Base-by-base conservation (phyloP, 2,113 vertebrate genomes). In the Pipra filicauda region DNA sequence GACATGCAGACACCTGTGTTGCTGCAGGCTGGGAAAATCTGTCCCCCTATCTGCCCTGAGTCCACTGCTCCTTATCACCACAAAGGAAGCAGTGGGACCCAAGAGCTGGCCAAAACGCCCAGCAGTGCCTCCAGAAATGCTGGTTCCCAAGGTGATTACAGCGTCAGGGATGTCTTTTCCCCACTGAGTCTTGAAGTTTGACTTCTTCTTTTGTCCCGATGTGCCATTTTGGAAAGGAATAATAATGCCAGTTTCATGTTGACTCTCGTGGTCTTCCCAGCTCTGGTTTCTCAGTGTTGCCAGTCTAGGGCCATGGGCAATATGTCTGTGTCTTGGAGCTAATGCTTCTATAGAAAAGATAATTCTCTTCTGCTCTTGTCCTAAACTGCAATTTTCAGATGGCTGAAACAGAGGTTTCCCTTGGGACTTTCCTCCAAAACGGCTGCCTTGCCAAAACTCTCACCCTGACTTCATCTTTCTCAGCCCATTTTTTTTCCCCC, bases 31-130 rank as follows among this genome's bases (percentile, higher is more conserved):
- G 62, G 64, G 52, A 58, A 67, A 66, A 78, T 67, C 74, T 88
- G 27, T 14, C 30, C 46, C 6, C 27, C 30, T 44, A 16, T 27
- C 27, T 51, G 33, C 7, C 2, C 31, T 28, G 26, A 30, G 14
- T 39, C 20, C 0, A 0, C 30, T 1, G 1, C 21, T 41, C 19
- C 37, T 59, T 61, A 15, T 18, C 48, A 28, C 14, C 2, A 5
- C 35, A 51, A 52, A 82, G 41, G 1, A 82, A 78, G 39, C 0
- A 9, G 43, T 0, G 0, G 11, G 33, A 65, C 33, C 8, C 1
- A 3, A 70, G 41, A 70, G 4, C 15, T 37, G 27, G 10, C 57
- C 61, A 48, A 21, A 77, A 44, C 0, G 0, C 11, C 6, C 73
- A 70, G 41, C 12, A 49, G 5, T 43, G 6, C 18, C 46, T 23